These are phyloP conservation scores for Ictalurus furcatus DNA, from an alignment of 2,113 vertebrate species.

Conservation along the genomic window DNA sequence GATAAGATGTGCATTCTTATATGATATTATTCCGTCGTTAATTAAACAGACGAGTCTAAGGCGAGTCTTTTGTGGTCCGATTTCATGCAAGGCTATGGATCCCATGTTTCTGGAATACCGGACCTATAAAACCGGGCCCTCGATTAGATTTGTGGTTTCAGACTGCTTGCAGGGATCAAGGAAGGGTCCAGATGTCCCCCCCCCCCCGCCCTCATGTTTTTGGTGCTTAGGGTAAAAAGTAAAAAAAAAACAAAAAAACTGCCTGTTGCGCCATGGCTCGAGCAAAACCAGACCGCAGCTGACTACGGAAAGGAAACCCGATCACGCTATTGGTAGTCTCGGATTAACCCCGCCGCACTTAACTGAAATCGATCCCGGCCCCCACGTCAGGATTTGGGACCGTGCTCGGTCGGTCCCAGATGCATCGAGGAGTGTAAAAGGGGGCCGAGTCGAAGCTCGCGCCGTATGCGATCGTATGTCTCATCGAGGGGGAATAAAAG, in stretches of 20 bases:
- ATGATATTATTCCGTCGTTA: constrained; percentile 69
- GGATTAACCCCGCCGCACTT: constrained; percentile 64
- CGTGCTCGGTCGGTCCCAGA: constrained; percentile 12
- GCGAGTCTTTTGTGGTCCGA: constrained; percentile 57
- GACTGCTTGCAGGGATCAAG: constrained; percentile 11
- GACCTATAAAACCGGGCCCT: constrained; percentile 53
- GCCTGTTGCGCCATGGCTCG: constrained; percentile 4
- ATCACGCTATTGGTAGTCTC: constrained; percentile 52
- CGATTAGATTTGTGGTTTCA: constrained; percentile 55
- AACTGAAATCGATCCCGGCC: constrained; percentile 62
- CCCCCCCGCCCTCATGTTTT: background rate
- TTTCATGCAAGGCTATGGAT: constrained; percentile 47
- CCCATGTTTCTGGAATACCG: constrained; percentile 53
- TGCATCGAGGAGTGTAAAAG: constrained; percentile 38
- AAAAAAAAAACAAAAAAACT: constrained; percentile 5
- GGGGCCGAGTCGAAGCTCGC: constrained; percentile 20
- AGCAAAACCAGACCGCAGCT: constrained; percentile 53
- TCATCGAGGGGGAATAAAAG: constrained; percentile 45
- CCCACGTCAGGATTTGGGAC: constrained; percentile 28
- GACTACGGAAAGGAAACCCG: constrained; percentile 54
- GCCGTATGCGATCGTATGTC: constrained; percentile 55
- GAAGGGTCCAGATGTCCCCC: constrained; percentile 12
- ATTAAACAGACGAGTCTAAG: constrained; percentile 64
- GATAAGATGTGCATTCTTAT: constrained; percentile 65
- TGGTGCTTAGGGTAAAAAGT: background rate